Conservation (phyloP, 2,888 invertebrate species). For the Cryptocheilus praepositus region DNA sequence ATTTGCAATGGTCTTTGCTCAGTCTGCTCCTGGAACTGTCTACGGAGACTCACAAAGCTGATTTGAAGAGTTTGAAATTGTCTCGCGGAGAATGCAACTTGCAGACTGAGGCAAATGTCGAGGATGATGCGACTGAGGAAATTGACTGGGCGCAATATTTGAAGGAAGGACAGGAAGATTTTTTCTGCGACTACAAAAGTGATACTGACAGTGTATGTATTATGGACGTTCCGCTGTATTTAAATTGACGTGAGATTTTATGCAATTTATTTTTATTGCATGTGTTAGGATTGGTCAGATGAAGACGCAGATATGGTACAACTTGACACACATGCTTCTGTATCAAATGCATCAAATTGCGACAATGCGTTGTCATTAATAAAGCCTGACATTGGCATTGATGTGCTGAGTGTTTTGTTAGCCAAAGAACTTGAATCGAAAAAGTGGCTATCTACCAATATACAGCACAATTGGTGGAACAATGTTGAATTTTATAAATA, state of each 20-base stretch:
- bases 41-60: constrained; percentile 64
- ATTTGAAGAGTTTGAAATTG: constrained; percentile 55
- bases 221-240: not conserved
- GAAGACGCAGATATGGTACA: constrained; percentile 39
- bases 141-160: constrained; percentile 76
- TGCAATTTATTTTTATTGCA: not conserved
- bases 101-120: constrained; percentile 46
- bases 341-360: constrained; percentile 13
- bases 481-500: constrained; percentile 63
- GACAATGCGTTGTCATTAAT: constrained; percentile 25
- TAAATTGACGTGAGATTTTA: not conserved
- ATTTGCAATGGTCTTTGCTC: constrained; percentile 76
- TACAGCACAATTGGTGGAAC: constrained; percentile 76
- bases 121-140: constrained; percentile 69
- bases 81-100: constrained; percentile 51
- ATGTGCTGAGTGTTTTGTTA: constrained; percentile 48
- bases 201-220: constrained; percentile 66
- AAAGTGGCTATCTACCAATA: constrained; percentile 66
- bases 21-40: constrained; percentile 75
- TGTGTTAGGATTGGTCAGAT: constrained; percentile 68
- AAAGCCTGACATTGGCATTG: constrained; percentile 24
- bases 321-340: constrained; percentile 11
- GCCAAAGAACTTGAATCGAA: constrained; percentile 59
- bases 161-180: constrained; percentile 73
- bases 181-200: constrained; percentile 67